Evolutionary conservation across 2,797 vertebrate genomes (phyloP), one percentile per base, ranked within the genome.

Genomic region (Masticophis lateralis): DNA sequence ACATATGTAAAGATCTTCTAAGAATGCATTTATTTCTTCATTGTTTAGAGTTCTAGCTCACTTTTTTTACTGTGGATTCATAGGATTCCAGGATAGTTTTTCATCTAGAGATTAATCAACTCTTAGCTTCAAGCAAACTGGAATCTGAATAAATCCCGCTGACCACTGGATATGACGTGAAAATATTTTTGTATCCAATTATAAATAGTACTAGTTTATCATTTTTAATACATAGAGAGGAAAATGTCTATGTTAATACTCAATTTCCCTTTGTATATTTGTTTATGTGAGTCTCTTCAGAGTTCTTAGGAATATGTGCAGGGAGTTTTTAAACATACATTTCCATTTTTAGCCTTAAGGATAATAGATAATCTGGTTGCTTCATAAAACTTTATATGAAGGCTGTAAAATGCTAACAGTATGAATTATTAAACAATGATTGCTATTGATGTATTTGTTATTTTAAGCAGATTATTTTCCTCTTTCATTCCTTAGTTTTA

Each of bases 341-440:
- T 61, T 63, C 32, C 43, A 37, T 53, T 91, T 74, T 87, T 66
- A 51, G 63, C 51, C 43, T 37, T 32, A n/a, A 61, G 74, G 14
- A 61, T 83, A 14, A 22, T 79, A 0, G 91, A 59, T 94, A 47
- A 43, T 7, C 32, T 14, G 22, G 18, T 87, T 88, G 43, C 56
- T 88, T 32, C 87, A 16, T 91, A 66, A 90, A 93, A 93, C 69
- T 69, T 86, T 59, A 90, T 94, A 88, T 69, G 47, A 47, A 90
- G n/a, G 3, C 93, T 53, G 16, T 87, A 18, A 69, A 86, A 47
- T 7, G 5, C n/a, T 6, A 83, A 32, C 87, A 60, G 90, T 63
- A 87, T 91, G 53, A 94, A 63, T 25, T 88, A 47, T 89, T 27
- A 94, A 90, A 94, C 32, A 69, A 32, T 92, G 87, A 89, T 91